Evolutionary conservation across 1,140 invertebrate species (phyloP).

Genomic region (Cydia pomonella): DNA sequence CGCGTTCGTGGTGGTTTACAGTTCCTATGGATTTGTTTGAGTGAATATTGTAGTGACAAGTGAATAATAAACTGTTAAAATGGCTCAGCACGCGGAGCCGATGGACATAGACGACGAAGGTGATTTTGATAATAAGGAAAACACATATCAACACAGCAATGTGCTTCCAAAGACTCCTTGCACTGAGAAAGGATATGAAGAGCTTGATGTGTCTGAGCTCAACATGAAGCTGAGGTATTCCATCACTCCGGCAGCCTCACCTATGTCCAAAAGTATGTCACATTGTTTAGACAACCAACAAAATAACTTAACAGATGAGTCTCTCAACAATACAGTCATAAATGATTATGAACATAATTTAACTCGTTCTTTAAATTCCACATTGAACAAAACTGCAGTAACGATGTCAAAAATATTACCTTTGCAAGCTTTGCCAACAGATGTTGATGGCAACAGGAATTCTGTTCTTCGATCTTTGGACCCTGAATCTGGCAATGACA

Average conservation of each 20-base stretch:
- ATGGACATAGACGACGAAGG: conserved; percentile 66
- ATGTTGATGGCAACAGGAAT: conserved; percentile 46
- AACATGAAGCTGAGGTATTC: conserved; percentile 75
- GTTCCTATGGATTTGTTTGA: conserved; percentile 17
- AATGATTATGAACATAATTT: conserved; percentile 54
- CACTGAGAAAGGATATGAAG: conserved; percentile 72
- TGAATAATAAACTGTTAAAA: conserved; percentile 44
- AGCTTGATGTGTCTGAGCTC: conserved; percentile 69
- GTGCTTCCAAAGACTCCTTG: conserved; percentile 53
- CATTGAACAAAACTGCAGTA: conserved; percentile 54
- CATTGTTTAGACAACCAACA: conserved; percentile 54
- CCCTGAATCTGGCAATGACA: conserved; percentile 45
- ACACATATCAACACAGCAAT: conserved; percentile 66
- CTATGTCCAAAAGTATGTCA: conserved; percentile 71
- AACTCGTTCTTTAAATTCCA: conserved; percentile 64
- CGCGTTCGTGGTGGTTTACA: neutral
- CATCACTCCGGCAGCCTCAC: conserved; percentile 62
- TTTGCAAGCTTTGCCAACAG: conserved; percentile 53
- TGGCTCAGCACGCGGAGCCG: conserved; percentile 69
- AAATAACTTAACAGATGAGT: conserved; percentile 46
- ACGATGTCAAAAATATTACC: conserved; percentile 57
- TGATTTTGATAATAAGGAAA: conserved; percentile 74
- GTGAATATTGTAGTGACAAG: conserved; percentile 26
- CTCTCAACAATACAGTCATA: conserved; percentile 41
- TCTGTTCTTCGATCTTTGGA: conserved; percentile 47